Base-by-base conservation (phyloP, 2,888 invertebrate genomes). In the Exephanes ischioxanthus region DNA sequence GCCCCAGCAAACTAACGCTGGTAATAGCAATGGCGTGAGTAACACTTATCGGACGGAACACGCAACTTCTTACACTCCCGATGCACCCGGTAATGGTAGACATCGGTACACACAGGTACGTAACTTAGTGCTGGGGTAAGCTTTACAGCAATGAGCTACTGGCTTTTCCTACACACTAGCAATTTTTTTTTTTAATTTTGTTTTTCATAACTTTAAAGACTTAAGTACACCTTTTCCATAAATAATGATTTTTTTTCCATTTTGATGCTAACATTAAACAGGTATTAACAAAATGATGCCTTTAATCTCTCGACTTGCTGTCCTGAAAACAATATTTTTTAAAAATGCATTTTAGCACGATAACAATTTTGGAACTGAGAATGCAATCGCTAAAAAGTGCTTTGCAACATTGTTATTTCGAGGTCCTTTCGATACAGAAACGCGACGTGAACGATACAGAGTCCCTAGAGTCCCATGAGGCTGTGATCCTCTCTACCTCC, bases 21-120 rank as follows among this genome's bases (percentile, higher is more conserved):
- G 89, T 86, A 87, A 90, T 78, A 90, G 87, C 70, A 76, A 80
- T 33, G 71, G 71, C 22, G 26, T 67, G 19, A 85, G 68, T 83
- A 86, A 88, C 45, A 86, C 89, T 53, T 91, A 90, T 83, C 93
- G 90, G 68, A 86, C 88, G 33, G 92, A 93, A 76, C 91, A 89
- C 61, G 78, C 88, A 41, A 26, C 58, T 22, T 89, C 91, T 33
- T 92, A 91, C 78, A 88, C 86, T 80, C 84, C 89, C 45, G 90
- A 92, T 86, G 83, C 83, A 79, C 90, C 90, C 68, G 87, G 88
- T 86, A 91, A 91, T 81, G 90, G 88, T 75, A 91, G 92, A 83
- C 92, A 92, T 86, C 91, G 90, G 48, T 85, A 90, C 73, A 85
- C 91, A 77, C 94, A 93, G 92, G 94, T 94, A 92, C 78, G 87